Base-by-base conservation (phyloP, 2,113 vertebrate genomes). In the Carassius gibelio region DNA sequence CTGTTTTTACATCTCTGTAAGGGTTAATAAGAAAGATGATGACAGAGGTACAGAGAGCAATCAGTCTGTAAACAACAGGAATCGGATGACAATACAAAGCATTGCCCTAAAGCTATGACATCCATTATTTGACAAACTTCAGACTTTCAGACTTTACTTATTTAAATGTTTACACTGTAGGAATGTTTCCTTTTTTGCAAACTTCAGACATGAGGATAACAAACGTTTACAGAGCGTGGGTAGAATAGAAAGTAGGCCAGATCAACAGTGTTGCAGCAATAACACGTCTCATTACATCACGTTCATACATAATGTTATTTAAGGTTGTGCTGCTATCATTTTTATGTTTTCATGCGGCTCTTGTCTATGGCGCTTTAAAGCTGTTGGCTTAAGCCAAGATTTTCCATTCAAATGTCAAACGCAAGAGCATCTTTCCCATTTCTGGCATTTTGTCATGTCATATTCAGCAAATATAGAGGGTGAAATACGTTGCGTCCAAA, bases 301-400 rank as follows among this genome's bases (percentile, higher is more conserved):
- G 30, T 85, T 80, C 78, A 86, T 88, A 86, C 82, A 84, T 86
- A 86, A 89, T 86, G 88, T 88, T 66, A 86, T 86, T 86, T 86
- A 86, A 88, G 81, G 86, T 86, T 84, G 86, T 45, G 10, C 11
- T 80, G 15, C 48, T 85, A 88, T 89, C 88, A 86, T 89, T 86
- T 89, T 88, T 86, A 71, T 84, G 82, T 89, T 86, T 84, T 84
- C 48, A 74, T 6, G 14, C 71, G 52, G 84, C 72, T 83, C 48
- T 75, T 66, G 77, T 72, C 52, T 84, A 72, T 48, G 26, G 11
- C 55, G 11, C 75, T 82, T 81, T 79, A 77, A 81, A 86, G 81
- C 36, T 23, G 21, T 78, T 87, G 84, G 81, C 84, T 87, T 83
- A n/a, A 69, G 86, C 81, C 59, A 48, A 78, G 86, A 88, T 86